A percentile compares a stretch with the other conserved stretches of the same genome.
phyloP scores from a whole-genome alignment of 2,888 invertebrate genomes.

The Eretmocerus hayati region DNA sequence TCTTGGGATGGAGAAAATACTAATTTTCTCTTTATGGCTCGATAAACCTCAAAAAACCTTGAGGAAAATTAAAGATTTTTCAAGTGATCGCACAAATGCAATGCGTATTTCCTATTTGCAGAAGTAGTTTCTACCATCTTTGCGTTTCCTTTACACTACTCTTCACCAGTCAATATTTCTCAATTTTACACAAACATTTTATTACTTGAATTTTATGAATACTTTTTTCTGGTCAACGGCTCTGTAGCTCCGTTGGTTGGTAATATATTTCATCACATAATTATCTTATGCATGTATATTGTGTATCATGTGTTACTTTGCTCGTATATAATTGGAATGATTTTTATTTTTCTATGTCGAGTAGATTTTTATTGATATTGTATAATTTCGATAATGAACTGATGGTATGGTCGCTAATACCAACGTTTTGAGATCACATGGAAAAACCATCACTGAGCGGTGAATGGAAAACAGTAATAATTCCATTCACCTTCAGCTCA shows the following conservation, averaged over 20 bases:
- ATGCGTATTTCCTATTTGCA: constrained; percentile 27
- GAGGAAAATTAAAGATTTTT: constrained; percentile 20
- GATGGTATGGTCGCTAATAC: no score
- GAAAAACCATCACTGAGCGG: no score
- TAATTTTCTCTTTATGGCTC: no score
- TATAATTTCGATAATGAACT: no score
- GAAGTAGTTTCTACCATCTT: constrained; percentile 14
- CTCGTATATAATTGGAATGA: constrained; percentile 37
- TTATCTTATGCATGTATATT: constrained; percentile 16
- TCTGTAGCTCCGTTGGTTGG: constrained; percentile 4
- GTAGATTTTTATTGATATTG: no score
- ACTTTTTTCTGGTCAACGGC: constrained; percentile 13
- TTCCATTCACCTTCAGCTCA: no score
- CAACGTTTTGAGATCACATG: no score
- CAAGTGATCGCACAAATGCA: constrained; percentile 28
- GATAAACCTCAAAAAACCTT: constrained; percentile 2
- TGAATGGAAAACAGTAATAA: no score
- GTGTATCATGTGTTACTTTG: constrained; percentile 29
- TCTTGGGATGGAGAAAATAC: no score
- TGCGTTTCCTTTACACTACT: constrained; percentile 9
- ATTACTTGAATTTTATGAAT: constrained; percentile 5
- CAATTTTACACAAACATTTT: constrained; percentile 10
- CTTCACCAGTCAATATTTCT: constrained; percentile 1
- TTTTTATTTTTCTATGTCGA: constrained; percentile 48
- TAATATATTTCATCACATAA: constrained; percentile 5